phyloP scores from a whole-genome alignment of 2,797 vertebrate species.

The Pseudomugil gertrudae region DNA sequence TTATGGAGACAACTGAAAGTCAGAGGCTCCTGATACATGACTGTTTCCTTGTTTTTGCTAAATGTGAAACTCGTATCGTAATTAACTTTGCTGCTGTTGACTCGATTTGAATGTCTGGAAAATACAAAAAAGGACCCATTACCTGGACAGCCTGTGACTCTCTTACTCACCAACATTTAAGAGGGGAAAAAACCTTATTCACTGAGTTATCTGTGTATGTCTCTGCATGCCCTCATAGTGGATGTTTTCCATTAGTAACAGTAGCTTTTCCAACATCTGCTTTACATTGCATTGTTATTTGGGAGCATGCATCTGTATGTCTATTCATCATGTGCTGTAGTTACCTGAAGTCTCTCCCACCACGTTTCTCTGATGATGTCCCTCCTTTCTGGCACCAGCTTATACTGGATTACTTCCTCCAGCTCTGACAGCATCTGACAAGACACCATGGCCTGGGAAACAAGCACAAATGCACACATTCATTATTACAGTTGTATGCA shows the following conservation, averaged over 20 bases:
- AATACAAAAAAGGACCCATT: slow-evolving; percentile 8
- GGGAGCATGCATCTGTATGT: slow-evolving; percentile 23
- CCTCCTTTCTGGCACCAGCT: slow-evolving; percentile 95
- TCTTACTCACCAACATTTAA: too few species aligned
- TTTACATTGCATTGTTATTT: slow-evolving; percentile 41
- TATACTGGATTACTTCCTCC: slow-evolving; percentile 99
- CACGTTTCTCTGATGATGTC: slow-evolving; percentile 99
- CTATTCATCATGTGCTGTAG: slow-evolving; percentile 23
- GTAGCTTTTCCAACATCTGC: slow-evolving; percentile 63
- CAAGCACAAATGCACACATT: slow-evolving; percentile 22
- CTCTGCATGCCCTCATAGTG: slow-evolving; percentile 16
- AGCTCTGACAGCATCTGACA: slow-evolving; percentile 99
- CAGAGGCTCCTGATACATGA: neutral
- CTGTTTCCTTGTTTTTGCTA: neutral
- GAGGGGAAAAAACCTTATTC: too few species aligned
- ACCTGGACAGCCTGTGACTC: neutral
- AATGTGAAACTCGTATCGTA: neutral
- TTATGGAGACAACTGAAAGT: neutral
- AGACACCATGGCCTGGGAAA: slow-evolving; percentile 95
- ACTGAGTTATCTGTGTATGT: slow-evolving; percentile 13
- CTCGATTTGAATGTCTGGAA: neutral
- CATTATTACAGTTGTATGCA: neutral
- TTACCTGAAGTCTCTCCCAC: slow-evolving; percentile 99
- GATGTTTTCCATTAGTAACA: slow-evolving; percentile 62
- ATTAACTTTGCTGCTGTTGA: neutral